Conservation (phyloP, 2,113 vertebrate species). For the Myocastor coypus region DNA sequence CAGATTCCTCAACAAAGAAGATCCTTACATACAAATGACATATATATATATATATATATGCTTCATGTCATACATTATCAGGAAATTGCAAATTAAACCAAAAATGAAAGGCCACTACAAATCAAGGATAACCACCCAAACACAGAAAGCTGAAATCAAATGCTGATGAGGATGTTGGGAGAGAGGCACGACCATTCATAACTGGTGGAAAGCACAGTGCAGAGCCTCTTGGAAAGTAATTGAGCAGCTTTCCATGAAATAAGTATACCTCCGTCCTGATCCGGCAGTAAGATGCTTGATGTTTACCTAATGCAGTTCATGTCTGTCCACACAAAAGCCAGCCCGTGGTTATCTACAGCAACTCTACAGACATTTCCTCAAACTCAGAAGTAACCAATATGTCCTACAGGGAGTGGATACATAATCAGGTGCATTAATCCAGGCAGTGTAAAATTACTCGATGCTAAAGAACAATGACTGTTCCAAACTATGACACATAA, state of each 20-base stretch:
- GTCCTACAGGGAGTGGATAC: not conserved
- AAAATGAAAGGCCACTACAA: not conserved
- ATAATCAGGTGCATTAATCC: not conserved
- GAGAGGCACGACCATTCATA: not conserved
- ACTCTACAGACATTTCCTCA: not conserved
- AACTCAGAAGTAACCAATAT: not conserved
- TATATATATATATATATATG: not conserved
- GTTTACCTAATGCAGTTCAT: not conserved
- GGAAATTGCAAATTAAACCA: not conserved
- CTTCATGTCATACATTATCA: not conserved
- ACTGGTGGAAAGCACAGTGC: not conserved
- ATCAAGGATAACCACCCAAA: not conserved
- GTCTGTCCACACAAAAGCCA: not conserved
- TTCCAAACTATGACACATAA: not conserved
- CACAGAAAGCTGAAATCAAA: not conserved
- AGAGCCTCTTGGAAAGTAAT: not conserved
- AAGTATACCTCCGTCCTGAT: fast-evolving
- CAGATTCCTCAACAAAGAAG: not conserved
- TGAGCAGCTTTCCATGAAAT: not conserved
- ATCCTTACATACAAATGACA: not conserved
- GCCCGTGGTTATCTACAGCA: not conserved
- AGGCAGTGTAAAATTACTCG: not conserved
- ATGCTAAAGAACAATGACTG: not conserved
- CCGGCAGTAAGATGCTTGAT: not conserved
- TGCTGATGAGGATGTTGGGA: not conserved